Percentiles rank a stretch among this genome's conserved stretches.
phyloP scores from a whole-genome alignment of 92 coral and sea anemone species.

The Palythoa grandis region DNA sequence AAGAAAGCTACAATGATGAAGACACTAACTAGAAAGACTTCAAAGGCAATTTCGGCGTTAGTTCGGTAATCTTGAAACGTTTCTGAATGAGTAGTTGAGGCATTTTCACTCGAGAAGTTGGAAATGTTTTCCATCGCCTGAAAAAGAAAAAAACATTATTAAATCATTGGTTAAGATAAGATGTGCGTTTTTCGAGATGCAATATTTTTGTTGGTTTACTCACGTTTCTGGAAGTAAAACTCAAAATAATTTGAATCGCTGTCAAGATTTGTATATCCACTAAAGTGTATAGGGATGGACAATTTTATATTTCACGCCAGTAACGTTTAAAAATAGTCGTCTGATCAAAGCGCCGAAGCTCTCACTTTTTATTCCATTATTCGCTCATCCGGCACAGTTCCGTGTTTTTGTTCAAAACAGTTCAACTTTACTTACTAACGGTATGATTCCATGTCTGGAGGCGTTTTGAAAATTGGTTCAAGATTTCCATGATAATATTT shows the following conservation, averaged over 20 bases:
- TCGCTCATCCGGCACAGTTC: not conserved
- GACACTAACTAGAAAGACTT: slow-evolving; percentile 7
- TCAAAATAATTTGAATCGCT: no score
- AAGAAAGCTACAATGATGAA: slow-evolving; percentile 28
- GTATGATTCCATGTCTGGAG: not conserved
- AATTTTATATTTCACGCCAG: not conserved
- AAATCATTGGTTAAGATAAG: not conserved
- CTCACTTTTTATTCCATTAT: not conserved
- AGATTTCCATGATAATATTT: slow-evolving; percentile 24
- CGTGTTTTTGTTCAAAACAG: slow-evolving; percentile 1
- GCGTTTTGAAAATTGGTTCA: slow-evolving; percentile 7
- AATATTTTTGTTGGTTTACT: not conserved
- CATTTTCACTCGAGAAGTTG: not conserved
- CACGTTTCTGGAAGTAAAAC: not conserved
- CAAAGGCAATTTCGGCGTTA: not conserved
- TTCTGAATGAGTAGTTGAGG: not conserved
- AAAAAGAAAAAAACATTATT: not conserved
- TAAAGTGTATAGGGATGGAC: not conserved
- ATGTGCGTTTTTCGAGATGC: no score
- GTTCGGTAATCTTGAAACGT: slow-evolving; percentile 28
- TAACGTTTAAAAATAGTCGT: no score
- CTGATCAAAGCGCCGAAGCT: not conserved
- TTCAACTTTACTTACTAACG: not conserved
- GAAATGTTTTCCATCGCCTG: slow-evolving; percentile 9
- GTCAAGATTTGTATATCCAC: not conserved